Conservation (phyloP, 1,140 invertebrate species). For the Wiebesia pumilae region DNA sequence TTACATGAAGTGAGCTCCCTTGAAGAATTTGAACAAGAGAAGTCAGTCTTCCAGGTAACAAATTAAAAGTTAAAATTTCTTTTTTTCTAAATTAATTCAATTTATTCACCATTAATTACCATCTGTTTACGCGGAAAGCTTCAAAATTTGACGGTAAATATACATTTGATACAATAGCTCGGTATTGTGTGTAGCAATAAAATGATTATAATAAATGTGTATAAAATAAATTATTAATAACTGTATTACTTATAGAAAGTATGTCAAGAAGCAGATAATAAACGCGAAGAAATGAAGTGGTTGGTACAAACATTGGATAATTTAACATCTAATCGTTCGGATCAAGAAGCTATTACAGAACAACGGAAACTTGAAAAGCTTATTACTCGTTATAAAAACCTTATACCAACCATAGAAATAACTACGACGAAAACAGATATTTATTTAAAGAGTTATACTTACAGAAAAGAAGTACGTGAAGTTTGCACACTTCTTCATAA, state of each 20-base stretch:
- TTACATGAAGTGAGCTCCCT: slow-evolving; percentile 87
- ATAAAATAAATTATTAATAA: background rate
- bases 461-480: slow-evolving; percentile 89
- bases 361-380: slow-evolving; percentile 88
- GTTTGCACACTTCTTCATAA: slow-evolving; percentile 85
- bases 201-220: background rate
- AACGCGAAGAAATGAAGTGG: slow-evolving; percentile 95
- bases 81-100: slow-evolving; percentile 15
- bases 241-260: slow-evolving; percentile 79
- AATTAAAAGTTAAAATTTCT: slow-evolving; percentile 40
- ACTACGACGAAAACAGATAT: slow-evolving; percentile 94
- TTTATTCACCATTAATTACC: slow-evolving; percentile 39
- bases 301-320: slow-evolving; percentile 92
- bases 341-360: slow-evolving; percentile 85
- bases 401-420: slow-evolving; percentile 93
- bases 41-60: slow-evolving; percentile 90
- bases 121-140: slow-evolving; percentile 53
- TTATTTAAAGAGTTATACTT: slow-evolving; percentile 93
- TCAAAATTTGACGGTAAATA: slow-evolving; percentile 51
- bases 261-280: slow-evolving; percentile 90
- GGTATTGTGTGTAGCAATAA: background rate
- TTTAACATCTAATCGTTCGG: slow-evolving; percentile 86
- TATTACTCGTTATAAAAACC: slow-evolving; percentile 89
- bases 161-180: background rate
- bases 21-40: slow-evolving; percentile 92